Percentiles rank a stretch among this genome's conserved stretches.
phyloP scores from a whole-genome alignment of 2,888 invertebrate genomes.

The Dicranocentrus wangi region DNA sequence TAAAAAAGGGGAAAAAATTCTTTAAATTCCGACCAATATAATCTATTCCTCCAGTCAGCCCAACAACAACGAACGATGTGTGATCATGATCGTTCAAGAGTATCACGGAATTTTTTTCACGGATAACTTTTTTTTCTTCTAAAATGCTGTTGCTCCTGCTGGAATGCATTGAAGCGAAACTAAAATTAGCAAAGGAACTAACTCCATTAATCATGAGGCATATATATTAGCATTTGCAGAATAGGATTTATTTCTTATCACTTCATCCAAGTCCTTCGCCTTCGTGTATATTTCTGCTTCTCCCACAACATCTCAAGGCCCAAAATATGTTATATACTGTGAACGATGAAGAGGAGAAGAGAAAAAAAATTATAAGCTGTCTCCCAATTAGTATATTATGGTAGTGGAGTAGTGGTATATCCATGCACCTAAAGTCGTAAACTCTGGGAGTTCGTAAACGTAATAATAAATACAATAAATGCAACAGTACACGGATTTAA shows the following conservation, averaged over 20 bases:
- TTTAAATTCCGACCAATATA: no score
- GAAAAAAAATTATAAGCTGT: no score
- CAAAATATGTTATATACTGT: constrained; percentile 9
- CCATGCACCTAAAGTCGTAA: background rate
- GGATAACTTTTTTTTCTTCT: no score
- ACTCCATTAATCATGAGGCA: constrained; percentile 18
- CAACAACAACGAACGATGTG: no score
- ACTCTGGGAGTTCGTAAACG: background rate
- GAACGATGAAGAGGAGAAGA: no score
- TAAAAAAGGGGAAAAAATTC: no score
- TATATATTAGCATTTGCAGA: background rate
- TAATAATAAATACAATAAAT: no score
- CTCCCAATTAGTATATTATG: background rate
- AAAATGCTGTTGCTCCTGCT: no score
- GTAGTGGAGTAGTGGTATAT: background rate
- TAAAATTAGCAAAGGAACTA: background rate
- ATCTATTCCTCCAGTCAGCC: no score
- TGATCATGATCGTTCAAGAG: no score
- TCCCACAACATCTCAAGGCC: constrained; percentile 41
- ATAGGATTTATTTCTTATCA: constrained; percentile 14
- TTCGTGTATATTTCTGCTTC: constrained; percentile 31
- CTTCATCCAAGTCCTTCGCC: constrained; percentile 48
- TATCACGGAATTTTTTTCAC: no score
- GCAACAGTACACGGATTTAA: no score
- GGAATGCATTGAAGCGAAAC: constrained; percentile 20